Evolutionary conservation across 2,888 invertebrate genomes (phyloP).

Genomic region (Eristalis intricaria): DNA sequence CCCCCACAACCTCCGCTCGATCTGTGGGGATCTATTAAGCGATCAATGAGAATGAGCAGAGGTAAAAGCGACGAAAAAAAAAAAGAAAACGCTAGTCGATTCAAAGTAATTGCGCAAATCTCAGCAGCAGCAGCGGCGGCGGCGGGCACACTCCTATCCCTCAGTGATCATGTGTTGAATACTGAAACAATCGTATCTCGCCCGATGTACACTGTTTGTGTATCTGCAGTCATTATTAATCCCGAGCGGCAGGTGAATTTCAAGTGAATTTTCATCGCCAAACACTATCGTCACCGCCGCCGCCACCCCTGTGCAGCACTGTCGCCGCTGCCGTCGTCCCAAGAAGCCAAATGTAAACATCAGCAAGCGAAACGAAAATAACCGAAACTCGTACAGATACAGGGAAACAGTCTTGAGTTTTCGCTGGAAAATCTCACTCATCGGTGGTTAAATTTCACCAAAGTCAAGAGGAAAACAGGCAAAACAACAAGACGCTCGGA

Average conservation of each 20-base stretch:
- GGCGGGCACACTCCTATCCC: conserved; percentile 23
- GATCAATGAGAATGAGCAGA: conserved; percentile 27
- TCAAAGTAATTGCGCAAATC: conserved; percentile 61
- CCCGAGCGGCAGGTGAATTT: conserved; percentile 37
- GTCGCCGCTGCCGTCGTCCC: background rate
- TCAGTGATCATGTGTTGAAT: conserved; percentile 48
- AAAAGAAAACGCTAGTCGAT: conserved; percentile 11
- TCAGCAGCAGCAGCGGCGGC: conserved; percentile 5
- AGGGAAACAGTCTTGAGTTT: conserved; percentile 8
- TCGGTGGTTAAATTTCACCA: conserved; percentile 39
- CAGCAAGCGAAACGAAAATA: conserved; percentile 26
- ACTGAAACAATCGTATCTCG: conserved; percentile 22
- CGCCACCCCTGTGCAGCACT: background rate
- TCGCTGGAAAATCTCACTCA: conserved; percentile 56
- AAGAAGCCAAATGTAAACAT: conserved; percentile 43
- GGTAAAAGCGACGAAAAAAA: background rate
- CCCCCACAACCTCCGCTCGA: background rate
- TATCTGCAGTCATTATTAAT: conserved; percentile 20
- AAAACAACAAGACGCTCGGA: background rate
- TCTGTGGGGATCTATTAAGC: conserved; percentile 36
- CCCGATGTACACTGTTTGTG: background rate
- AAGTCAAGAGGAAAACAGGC: conserved; percentile 43
- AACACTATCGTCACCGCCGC: background rate
- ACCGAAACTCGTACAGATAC: conserved; percentile 23
- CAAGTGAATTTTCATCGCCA: conserved; percentile 30